Percentiles rank a stretch among this genome's conserved stretches.
These are phyloP conservation scores for Rhodinocichla rosea DNA, from an alignment of 2,113 vertebrate species.

Conservation along the genomic window DNA sequence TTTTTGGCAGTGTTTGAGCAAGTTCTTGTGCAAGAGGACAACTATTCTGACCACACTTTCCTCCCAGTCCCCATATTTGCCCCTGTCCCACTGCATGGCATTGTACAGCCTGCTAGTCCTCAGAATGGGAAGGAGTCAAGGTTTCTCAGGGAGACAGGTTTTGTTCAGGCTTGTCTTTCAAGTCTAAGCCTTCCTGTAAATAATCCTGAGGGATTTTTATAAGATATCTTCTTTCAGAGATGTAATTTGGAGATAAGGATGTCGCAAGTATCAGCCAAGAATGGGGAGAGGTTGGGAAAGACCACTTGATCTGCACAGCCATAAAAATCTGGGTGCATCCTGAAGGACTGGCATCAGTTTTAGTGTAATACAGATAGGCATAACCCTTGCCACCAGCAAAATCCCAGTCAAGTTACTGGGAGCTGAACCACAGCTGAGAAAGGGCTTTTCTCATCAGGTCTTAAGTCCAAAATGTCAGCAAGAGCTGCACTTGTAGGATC, in stretches of 20 bases:
- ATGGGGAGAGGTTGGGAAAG: neutral
- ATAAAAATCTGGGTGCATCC: fast-evolving
- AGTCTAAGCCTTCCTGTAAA: neutral
- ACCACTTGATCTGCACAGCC: fast-evolving
- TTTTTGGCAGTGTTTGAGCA: neutral
- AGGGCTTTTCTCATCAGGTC: neutral
- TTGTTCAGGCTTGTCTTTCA: neutral
- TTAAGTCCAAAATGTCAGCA: neutral
- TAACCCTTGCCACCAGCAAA: neutral
- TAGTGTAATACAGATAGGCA: fast-evolving
- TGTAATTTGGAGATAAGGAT: neutral
- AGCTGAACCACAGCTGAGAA: neutral
- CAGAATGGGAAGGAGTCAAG: neutral
- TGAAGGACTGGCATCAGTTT: neutral
- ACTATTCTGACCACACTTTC: neutral
- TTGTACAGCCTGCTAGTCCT: neutral
- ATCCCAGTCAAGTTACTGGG: neutral
- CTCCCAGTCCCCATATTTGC: neutral
- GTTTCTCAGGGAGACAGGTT: neutral
- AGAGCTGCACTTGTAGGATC: neutral
- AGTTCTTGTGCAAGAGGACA: neutral
- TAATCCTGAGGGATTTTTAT: neutral
- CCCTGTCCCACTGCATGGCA: neutral
- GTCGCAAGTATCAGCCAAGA: neutral
- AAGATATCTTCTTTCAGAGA: neutral